Conservation (phyloP, 2,888 invertebrate species). For the Luperina nickerlii region DNA sequence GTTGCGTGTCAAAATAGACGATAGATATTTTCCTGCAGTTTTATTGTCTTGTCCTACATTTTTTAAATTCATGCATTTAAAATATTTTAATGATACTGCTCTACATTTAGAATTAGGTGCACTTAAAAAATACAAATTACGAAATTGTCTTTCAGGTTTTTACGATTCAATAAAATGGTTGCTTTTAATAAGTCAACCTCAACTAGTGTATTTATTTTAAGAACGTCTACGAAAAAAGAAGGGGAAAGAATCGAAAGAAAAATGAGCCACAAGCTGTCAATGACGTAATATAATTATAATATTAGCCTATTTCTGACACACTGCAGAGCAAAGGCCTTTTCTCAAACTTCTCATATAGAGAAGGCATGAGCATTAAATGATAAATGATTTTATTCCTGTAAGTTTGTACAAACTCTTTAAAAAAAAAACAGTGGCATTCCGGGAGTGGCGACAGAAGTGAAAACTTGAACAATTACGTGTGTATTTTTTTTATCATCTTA, state of each 20-base stretch:
- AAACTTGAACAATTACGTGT: too few species aligned
- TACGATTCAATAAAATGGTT: conserved; percentile 18
- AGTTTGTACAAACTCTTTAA: too few species aligned
- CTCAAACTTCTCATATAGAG: too few species aligned
- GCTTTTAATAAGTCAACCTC: conserved; percentile 11
- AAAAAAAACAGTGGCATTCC: background rate
- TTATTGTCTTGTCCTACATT: conserved; percentile 39
- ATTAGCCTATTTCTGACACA: too few species aligned
- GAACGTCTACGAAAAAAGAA: too few species aligned
- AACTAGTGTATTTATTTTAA: background rate
- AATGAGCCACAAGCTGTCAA: background rate
- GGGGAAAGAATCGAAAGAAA: background rate
- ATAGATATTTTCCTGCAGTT: conserved; percentile 22
- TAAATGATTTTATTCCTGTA: too few species aligned
- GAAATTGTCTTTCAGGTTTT: conserved; percentile 38
- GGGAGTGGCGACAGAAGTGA: too few species aligned
- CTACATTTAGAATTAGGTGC: conserved; percentile 25
- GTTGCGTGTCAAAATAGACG: conserved; percentile 3
- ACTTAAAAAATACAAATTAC: conserved; percentile 44
- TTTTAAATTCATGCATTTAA: conserved; percentile 19
- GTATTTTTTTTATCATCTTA: too few species aligned
- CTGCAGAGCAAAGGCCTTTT: too few species aligned
- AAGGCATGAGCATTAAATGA: too few species aligned
- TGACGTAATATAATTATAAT: too few species aligned
- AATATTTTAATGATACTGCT: conserved; percentile 44